A percentile compares a stretch with the other conserved stretches of the same genome.
Conservation (phyloP, 2,797 vertebrate species). For the Vireo griseus region DNA sequence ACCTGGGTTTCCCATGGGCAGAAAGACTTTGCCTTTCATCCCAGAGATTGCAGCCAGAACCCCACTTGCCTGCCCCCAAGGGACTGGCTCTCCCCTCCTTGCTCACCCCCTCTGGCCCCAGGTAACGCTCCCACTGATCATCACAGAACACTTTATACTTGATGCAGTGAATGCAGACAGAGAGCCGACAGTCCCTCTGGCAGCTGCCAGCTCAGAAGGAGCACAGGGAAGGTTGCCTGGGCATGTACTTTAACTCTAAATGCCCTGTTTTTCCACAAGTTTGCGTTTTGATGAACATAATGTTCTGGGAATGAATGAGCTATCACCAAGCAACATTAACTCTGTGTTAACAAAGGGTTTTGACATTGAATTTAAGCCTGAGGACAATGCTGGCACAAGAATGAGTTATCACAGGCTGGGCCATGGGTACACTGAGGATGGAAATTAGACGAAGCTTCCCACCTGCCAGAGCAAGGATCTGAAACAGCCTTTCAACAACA, state of each 20-base stretch:
- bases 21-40: not conserved
- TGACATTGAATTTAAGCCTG: slow-evolving; percentile 55
- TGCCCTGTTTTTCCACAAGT: slow-evolving; percentile 51
- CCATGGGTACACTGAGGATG: not conserved
- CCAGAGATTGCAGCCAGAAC: not conserved
- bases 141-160: not conserved
- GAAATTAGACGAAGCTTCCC: slow-evolving; percentile 15
- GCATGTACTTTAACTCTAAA: slow-evolving; percentile 48
- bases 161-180: not conserved
- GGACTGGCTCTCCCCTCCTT: not conserved
- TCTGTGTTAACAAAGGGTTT: slow-evolving; percentile 60
- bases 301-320: slow-evolving; percentile 43
- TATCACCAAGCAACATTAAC: slow-evolving; percentile 64
- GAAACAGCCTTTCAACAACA: not conserved
- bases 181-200: slow-evolving; percentile 16
- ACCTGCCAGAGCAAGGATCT: not conserved
- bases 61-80: not conserved
- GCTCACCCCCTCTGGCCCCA: accelerated
- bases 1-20: not conserved
- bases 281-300: slow-evolving; percentile 40
- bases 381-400: slow-evolving; percentile 30
- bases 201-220: slow-evolving; percentile 27
- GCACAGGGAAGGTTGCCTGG: slow-evolving; percentile 9
- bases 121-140: not conserved
- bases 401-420: slow-evolving; percentile 8